A percentile compares a stretch with the other conserved stretches of the same genome.
These are phyloP conservation scores for Gymnocephalus cernua DNA, from an alignment of 2,113 vertebrate species.

Conservation along the genomic window DNA sequence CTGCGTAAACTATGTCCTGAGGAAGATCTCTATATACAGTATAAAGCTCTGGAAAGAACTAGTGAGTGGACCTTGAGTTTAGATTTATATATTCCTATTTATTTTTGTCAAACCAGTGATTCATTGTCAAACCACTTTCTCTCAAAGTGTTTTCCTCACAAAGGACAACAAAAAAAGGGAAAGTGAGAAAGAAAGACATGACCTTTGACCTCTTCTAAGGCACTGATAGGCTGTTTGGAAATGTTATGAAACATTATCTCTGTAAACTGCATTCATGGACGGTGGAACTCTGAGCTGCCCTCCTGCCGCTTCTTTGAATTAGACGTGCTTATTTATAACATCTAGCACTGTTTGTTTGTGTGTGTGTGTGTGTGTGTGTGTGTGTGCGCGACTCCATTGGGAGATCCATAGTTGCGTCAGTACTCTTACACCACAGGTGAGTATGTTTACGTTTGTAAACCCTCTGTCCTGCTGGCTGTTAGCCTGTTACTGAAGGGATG, in stretches of 20 bases:
- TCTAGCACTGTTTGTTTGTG: slow-evolving; percentile 18
- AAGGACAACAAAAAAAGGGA: background rate
- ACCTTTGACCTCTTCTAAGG: slow-evolving; percentile 44
- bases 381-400: slow-evolving; percentile 3
- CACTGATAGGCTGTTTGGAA: slow-evolving; percentile 41
- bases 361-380: slow-evolving; percentile 29
- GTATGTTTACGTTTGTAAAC: slow-evolving; percentile 19
- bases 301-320: slow-evolving; percentile 44
- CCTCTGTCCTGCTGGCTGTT: background rate
- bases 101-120: background rate
- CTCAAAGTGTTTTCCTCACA: background rate
- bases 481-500: no score
- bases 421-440: slow-evolving; percentile 29
- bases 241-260: slow-evolving; percentile 55
- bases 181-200: background rate
- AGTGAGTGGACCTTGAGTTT: background rate
- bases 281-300: slow-evolving; percentile 16
- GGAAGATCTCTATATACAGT: no score
- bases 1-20: background rate
- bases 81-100: background rate
- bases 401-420: background rate
- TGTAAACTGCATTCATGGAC: slow-evolving; percentile 53
- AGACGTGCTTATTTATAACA: slow-evolving; percentile 51
- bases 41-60: background rate
- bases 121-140: background rate